Evolutionary conservation across 2,888 invertebrate genomes (phyloP).

Genomic region (Heliconius erato): DNA sequence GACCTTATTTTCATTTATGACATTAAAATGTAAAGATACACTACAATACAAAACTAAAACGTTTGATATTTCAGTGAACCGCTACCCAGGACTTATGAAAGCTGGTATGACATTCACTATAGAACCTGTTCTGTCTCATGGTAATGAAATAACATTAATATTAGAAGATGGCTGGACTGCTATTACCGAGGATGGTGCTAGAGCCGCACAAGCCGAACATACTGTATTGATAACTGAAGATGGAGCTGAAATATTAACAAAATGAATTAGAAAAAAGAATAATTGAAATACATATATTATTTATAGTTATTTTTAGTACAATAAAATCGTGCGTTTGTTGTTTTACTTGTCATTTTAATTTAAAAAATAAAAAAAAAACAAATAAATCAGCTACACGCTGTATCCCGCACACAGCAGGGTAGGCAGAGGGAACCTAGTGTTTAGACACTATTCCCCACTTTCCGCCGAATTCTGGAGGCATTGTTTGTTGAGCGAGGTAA

Average conservation of each 20-base stretch:
- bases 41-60: background rate
- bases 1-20: no score
- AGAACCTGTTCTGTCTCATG: constrained; percentile 94
- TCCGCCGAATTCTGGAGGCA: no score
- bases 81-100: constrained; percentile 89
- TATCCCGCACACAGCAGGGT: no score
- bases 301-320: no score
- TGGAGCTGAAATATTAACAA: constrained; percentile 93
- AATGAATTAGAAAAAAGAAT: constrained; percentile 33
- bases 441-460: no score
- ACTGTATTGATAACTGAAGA: constrained; percentile 93
- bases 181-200: constrained; percentile 91
- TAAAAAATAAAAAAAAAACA: no score
- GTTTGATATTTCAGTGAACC: constrained; percentile 84
- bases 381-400: no score
- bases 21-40: background rate
- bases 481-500: no score
- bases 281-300: background rate
- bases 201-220: constrained; percentile 96
- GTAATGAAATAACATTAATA: constrained; percentile 87
- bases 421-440: no score
- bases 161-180: constrained; percentile 97
- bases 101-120: constrained; percentile 98
- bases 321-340: no score
- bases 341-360: no score